A percentile compares a stretch with the other conserved stretches of the same genome.
phyloP scores from a whole-genome alignment of 2,113 vertebrate species.

The Syngnathus typhle region DNA sequence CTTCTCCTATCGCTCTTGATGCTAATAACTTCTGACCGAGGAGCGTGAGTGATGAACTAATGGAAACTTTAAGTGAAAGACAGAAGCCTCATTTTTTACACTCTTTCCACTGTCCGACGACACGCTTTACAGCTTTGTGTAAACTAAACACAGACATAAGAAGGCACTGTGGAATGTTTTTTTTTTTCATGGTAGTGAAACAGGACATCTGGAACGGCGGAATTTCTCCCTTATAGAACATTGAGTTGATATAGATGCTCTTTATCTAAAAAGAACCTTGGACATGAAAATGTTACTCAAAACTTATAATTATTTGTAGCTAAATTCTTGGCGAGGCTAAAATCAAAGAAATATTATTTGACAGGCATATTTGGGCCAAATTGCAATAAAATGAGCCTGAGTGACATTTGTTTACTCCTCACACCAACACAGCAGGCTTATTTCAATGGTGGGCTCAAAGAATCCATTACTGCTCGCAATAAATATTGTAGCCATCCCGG shows the following conservation, averaged over 20 bases:
- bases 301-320: background rate
- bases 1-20: slow-evolving; percentile 19
- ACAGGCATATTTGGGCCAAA: background rate
- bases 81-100: slow-evolving; percentile 18
- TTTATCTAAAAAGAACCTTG: no score
- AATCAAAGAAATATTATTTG: background rate
- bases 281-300: background rate
- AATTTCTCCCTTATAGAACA: background rate
- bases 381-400: slow-evolving; percentile 18
- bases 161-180: background rate
- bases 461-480: slow-evolving; percentile 46
- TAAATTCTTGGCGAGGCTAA: background rate
- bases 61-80: slow-evolving; percentile 27
- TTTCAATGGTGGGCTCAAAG: slow-evolving; percentile 35
- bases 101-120: background rate
- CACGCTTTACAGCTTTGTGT: background rate
- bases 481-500: slow-evolving; percentile 29
- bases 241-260: no score
- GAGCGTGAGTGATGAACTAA: slow-evolving; percentile 12
- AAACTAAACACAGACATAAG: slow-evolving; percentile 2
- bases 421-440: slow-evolving; percentile 24
- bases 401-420: slow-evolving; percentile 45
- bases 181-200: background rate
- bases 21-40: slow-evolving; percentile 23
- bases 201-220: background rate